Evolutionary conservation across 2,113 vertebrate species (phyloP).

Genomic region (Apodemus sylvaticus): DNA sequence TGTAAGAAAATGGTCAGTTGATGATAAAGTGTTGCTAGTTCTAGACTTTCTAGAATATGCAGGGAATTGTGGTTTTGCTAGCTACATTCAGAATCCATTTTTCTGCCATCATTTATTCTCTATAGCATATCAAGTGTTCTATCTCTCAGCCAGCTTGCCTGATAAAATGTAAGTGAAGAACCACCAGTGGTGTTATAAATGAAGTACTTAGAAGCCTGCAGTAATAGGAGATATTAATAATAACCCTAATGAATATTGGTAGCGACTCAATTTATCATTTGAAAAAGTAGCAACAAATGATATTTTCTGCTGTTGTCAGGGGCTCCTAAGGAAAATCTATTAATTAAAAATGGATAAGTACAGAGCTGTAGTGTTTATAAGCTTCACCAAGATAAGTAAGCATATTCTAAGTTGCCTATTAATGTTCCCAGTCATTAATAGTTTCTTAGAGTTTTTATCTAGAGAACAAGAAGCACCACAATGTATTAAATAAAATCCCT

Average conservation of each 20-base stretch:
- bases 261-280: slow-evolving; percentile 71
- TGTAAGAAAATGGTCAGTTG: slow-evolving; percentile 62
- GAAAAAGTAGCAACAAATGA: slow-evolving; percentile 70
- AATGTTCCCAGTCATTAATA: not conserved
- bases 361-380: slow-evolving; percentile 42
- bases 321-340: slow-evolving; percentile 46
- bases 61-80: slow-evolving; percentile 67
- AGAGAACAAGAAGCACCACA: not conserved
- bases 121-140: slow-evolving; percentile 54
- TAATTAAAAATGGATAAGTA: slow-evolving; percentile 64
- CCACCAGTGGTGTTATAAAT: slow-evolving; percentile 68
- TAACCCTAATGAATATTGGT: slow-evolving; percentile 78
- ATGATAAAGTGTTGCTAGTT: slow-evolving; percentile 72
- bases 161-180: slow-evolving; percentile 78
- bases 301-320: slow-evolving; percentile 63
- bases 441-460: not conserved
- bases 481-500: not conserved
- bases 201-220: slow-evolving; percentile 69
- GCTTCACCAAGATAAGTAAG: slow-evolving; percentile 13
- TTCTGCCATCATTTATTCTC: slow-evolving; percentile 76
- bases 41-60: slow-evolving; percentile 39
- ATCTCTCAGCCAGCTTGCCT: slow-evolving; percentile 50
- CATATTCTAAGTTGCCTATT: slow-evolving; percentile 31
- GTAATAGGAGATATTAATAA: slow-evolving; percentile 78
- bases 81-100: slow-evolving; percentile 72